Percentiles rank a stretch among this genome's conserved stretches.
Evolutionary conservation across 2,888 invertebrate genomes (phyloP).

Genomic region (Caradrina kadenii): DNA sequence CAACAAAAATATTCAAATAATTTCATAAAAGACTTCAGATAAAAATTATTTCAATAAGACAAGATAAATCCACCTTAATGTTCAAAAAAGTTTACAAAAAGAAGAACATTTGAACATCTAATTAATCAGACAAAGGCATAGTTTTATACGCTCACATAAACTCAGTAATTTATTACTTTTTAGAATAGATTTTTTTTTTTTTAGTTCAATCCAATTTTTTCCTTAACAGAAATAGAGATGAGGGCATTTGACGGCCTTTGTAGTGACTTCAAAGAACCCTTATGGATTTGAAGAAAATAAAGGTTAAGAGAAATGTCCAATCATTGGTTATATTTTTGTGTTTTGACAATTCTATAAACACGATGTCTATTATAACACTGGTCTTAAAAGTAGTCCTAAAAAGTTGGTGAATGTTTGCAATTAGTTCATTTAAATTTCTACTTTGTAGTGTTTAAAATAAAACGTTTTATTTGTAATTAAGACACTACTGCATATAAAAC

Average conservation of each 20-base stretch:
- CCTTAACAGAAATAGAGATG: conserved; percentile 44
- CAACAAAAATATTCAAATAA: background rate
- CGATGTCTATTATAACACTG: background rate
- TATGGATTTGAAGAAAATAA: conserved; percentile 13
- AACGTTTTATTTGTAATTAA: no score
- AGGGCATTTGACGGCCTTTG: conserved; percentile 46
- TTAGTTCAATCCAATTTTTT: conserved; percentile 23
- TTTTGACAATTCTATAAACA: conserved; percentile 8
- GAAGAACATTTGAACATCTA: conserved; percentile 18
- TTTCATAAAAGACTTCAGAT: conserved; percentile 2
- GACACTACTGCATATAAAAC: background rate
- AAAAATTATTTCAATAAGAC: conserved; percentile 22
- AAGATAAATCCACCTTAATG: conserved; percentile 40
- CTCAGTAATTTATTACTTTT: conserved; percentile 35
- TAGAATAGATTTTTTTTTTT: conserved; percentile 12
- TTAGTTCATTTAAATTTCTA: no score
- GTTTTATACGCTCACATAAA: conserved; percentile 34
- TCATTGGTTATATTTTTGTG: conserved; percentile 32
- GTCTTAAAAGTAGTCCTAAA: no score
- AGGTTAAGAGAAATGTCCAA: conserved; percentile 6
- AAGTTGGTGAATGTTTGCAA: no score
- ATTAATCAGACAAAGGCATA: conserved; percentile 44
- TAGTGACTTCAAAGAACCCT: conserved; percentile 50
- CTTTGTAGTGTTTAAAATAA: no score
- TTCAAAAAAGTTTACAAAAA: conserved; percentile 40